Base-by-base conservation (phyloP, 2,113 vertebrate genomes). In the Meles meles region DNA sequence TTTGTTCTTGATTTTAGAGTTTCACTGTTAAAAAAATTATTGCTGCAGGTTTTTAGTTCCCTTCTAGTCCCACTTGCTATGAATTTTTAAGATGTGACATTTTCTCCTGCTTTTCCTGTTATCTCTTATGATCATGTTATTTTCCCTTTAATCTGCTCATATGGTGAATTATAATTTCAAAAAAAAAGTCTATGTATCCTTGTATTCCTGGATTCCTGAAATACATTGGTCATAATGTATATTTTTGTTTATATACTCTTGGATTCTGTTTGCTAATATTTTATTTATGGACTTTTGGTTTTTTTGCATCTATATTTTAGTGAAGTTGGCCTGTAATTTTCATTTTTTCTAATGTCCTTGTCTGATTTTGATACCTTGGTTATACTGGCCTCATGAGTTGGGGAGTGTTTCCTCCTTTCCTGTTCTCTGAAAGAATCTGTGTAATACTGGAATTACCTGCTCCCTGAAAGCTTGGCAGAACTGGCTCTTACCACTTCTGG, bases 1-100 rank as follows among this genome's bases (percentile, higher is more conserved):
- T 42, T 90, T 76, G 4, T 79, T 95, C 65, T 86, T 92, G 59
- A 81, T 42, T 94, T 92, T 93, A 92, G 87, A n/a, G 47, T 94
- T 92, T 92, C 77, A 67, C 42, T 69, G 23, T 90, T 89, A 23
- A 92, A 93, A 93, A 94, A 87, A 85, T n/a, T 27, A 29, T n/a
- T 82, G 81, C 15, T 13, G 0, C 63, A 65, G 37, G 29, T 71
- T 93, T 96, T 94, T 94, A 17, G 4, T 90, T 84, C 7, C 8
- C 25, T 57, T 82, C 55, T 88, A 55, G 61, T 72, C 34, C 14
- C 13, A 42, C 7, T 82, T 88, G 27, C 18, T 93, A 7, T 93
- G 83, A 59, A 49, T 55, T 94, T 94, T 61, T 61, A 59, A 94
- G 83, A 67, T 81, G 34, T 81, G 34, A 55, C 20, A 88, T 80